Conservation (phyloP, 2,888 invertebrate genomes). For the Torymus aiolomorphi region DNA sequence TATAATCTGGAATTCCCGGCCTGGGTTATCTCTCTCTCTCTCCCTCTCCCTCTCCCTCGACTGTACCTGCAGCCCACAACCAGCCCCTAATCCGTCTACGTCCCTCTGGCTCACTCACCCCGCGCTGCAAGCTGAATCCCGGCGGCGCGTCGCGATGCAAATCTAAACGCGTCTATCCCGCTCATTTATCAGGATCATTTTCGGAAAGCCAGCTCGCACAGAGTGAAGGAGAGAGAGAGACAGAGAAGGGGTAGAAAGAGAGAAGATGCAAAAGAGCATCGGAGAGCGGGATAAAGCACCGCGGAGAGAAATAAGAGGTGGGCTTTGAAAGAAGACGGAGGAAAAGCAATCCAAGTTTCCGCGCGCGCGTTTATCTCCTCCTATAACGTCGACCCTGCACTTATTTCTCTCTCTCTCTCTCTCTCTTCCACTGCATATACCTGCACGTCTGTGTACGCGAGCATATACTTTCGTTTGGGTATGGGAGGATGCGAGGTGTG, state of each 20-base stretch:
- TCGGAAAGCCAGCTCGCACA: conserved; percentile 53
- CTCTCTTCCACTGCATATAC: neutral
- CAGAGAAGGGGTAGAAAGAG: neutral
- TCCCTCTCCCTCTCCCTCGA: neutral
- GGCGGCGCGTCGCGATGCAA: conserved; percentile 52
- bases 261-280: too few species aligned
- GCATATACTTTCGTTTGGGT: neutral
- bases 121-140: neutral
- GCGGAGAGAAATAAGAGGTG: neutral
- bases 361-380: conserved; percentile 47
- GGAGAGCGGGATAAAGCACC: neutral
- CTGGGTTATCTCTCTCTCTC: conserved; percentile 28
- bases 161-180: conserved; percentile 59
- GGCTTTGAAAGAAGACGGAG: conserved; percentile 47
- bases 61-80: neutral
- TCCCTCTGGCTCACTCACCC: conserved; percentile 17
- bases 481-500: neutral
- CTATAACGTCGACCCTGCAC: conserved; percentile 9
- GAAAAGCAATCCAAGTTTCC: conserved; percentile 54
- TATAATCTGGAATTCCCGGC: conserved; percentile 51
- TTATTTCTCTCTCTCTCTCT: conserved; percentile 41
- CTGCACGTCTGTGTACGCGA: neutral
- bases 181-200: conserved; percentile 65
- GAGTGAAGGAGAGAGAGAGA: conserved; percentile 6
- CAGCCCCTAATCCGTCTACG: conserved; percentile 48